These are phyloP conservation scores for Thymallus thymallus DNA, from an alignment of 2,113 vertebrate species.

Conservation along the genomic window DNA sequence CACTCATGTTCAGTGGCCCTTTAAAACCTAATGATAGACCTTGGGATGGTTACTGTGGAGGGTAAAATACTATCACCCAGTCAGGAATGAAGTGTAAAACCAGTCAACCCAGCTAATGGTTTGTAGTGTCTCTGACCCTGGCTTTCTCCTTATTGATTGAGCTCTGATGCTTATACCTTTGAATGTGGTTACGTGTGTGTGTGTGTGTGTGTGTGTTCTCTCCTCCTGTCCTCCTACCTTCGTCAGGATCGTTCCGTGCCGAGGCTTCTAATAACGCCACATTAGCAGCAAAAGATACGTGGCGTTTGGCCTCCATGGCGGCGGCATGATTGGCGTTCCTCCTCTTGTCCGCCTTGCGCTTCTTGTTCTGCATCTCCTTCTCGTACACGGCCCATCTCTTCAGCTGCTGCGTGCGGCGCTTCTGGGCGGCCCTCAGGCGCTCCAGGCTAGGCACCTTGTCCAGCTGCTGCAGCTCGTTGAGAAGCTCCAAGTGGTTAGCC, in stretches of 20 bases:
- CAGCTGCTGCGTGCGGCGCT: conserved; percentile 91
- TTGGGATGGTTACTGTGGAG: not conserved
- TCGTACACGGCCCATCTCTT: conserved; percentile 95
- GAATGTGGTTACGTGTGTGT: too few relatives aligned
- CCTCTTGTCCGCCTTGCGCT: conserved; percentile 87
- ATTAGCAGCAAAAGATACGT: conserved; percentile 89
- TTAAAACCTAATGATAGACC: too few relatives aligned
- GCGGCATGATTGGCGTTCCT: conserved; percentile 43
- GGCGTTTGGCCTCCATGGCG: conserved; percentile 66
- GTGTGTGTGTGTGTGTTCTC: too few relatives aligned
- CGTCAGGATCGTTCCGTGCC: conserved; percentile 88
- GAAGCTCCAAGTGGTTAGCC: conserved; percentile 92
- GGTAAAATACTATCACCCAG: not conserved
- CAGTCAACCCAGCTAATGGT: too few relatives aligned
- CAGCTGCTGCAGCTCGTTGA: conserved; percentile 93
- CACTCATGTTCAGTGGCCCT: too few relatives aligned
- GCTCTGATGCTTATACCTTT: too few relatives aligned
- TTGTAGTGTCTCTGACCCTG: too few relatives aligned
- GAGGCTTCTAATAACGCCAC: conserved; percentile 93
- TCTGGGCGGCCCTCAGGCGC: conserved; percentile 90
- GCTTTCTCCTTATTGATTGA: too few relatives aligned
- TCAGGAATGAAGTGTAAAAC: too few relatives aligned
- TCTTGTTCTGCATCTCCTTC: conserved; percentile 93
- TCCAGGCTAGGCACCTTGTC: conserved; percentile 95
- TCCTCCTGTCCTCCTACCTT: conserved; percentile 76